These are phyloP conservation scores for Doryteuthis pealeii DNA, from an alignment of 1,140 invertebrate genomes.

Conservation along the genomic window DNA sequence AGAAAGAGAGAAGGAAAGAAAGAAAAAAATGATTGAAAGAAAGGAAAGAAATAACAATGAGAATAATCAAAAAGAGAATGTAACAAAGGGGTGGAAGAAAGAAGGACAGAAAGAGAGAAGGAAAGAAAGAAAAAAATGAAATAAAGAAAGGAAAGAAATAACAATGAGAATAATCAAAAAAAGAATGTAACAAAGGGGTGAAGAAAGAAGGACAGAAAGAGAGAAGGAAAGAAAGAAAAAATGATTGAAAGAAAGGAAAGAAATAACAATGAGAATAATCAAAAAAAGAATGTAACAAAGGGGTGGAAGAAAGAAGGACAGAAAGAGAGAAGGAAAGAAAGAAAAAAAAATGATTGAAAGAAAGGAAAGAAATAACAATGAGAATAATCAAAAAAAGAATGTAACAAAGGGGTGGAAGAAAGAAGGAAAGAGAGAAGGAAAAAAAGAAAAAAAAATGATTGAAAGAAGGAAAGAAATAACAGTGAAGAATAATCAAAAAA, in stretches of 20 bases:
- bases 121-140: neutral
- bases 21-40: neutral
- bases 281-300: too few relatives aligned
- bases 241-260: neutral
- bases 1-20: neutral
- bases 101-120: neutral
- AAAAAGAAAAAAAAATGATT: too few relatives aligned
- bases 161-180: neutral
- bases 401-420: too few relatives aligned
- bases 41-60: neutral
- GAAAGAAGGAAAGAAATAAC: too few relatives aligned
- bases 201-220: neutral
- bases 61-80: neutral
- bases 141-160: neutral
- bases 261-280: too few relatives aligned
- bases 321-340: too few relatives aligned
- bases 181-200: neutral
- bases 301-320: too few relatives aligned
- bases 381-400: too few relatives aligned
- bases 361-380: neutral
- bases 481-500: too few relatives aligned
- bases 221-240: neutral
- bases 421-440: too few relatives aligned
- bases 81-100: neutral
- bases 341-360: too few relatives aligned